These are phyloP conservation scores for Leucoma salicis DNA, from an alignment of 2,888 invertebrate species.

Conservation along the genomic window DNA sequence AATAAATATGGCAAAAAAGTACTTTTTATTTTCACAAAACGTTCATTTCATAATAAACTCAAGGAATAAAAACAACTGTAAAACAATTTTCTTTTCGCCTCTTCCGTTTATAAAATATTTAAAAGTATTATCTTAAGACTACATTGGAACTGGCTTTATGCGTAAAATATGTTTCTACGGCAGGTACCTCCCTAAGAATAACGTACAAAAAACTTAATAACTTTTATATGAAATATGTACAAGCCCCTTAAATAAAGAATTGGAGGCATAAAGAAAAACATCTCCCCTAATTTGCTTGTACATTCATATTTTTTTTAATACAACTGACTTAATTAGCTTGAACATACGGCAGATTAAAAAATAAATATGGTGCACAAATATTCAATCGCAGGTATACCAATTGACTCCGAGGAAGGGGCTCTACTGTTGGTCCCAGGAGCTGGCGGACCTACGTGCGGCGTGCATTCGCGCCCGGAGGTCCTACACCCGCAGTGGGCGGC, in stretches of 20 bases:
- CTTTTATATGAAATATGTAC: slow-evolving; percentile 46
- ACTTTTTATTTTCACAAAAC: no score
- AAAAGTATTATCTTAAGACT: slow-evolving; percentile 72
- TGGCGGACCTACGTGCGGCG: no score
- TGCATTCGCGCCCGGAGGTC: no score
- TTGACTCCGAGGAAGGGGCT: no score
- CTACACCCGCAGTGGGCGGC: no score
- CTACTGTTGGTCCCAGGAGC: no score
- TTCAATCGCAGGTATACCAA: no score
- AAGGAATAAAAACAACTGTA: slow-evolving; percentile 49
- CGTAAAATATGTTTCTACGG: slow-evolving; percentile 62
- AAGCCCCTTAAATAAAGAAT: slow-evolving; percentile 37
- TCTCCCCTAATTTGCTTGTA: slow-evolving; percentile 36
- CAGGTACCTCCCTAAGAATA: slow-evolving; percentile 46
- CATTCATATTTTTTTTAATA: slow-evolving; percentile 23
- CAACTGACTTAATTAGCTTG: slow-evolving; percentile 11
- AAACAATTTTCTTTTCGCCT: slow-evolving; percentile 51
- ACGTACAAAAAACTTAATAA: slow-evolving; percentile 64
- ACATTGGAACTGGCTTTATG: slow-evolving; percentile 67
- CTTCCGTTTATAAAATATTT: slow-evolving; percentile 63
- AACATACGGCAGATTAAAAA: no score
- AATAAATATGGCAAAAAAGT: no score
- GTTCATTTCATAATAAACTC: slow-evolving; percentile 32
- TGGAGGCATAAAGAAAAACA: slow-evolving; percentile 32
- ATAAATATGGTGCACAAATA: no score